A percentile compares a stretch with the other conserved stretches of the same genome.
phyloP scores from a whole-genome alignment of 2,888 invertebrate genomes.

The Hybos culiciformis region DNA sequence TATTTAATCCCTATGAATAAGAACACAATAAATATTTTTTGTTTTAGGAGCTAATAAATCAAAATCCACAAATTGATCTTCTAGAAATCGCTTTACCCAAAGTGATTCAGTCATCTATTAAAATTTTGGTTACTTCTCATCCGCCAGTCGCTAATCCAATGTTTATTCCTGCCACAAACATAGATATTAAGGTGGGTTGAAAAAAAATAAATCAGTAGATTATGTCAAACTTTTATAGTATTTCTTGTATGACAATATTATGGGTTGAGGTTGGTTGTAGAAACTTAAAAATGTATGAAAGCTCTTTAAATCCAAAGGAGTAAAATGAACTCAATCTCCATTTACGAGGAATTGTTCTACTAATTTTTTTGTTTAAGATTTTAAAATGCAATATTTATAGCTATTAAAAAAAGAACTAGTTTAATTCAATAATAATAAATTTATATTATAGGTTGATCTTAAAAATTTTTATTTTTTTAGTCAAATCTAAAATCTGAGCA shows the following conservation, averaged over 20 bases:
- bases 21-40: background rate
- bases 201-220: background rate
- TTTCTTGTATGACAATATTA: too few species aligned
- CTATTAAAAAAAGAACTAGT: too few species aligned
- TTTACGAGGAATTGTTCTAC: too few species aligned
- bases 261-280: too few species aligned
- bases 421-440: background rate
- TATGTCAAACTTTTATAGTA: too few species aligned
- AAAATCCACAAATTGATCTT: slow-evolving; percentile 33
- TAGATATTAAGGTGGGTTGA: slow-evolving; percentile 23
- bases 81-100: slow-evolving; percentile 63
- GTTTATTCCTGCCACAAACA: slow-evolving; percentile 30
- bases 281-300: too few species aligned
- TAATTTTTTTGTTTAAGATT: too few species aligned
- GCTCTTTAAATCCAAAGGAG: too few species aligned
- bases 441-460: background rate
- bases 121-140: slow-evolving; percentile 42
- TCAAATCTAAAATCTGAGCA: slow-evolving; percentile 33
- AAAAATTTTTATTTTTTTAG: slow-evolving; percentile 14
- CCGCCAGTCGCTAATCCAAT: slow-evolving; percentile 23
- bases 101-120: slow-evolving; percentile 51
- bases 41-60: slow-evolving; percentile 27
- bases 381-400: too few species aligned
- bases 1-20: background rate
- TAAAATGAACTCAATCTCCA: too few species aligned